These are phyloP conservation scores for Macrosiphum euphorbiae DNA, from an alignment of 2,888 invertebrate species.

Conservation along the genomic window DNA sequence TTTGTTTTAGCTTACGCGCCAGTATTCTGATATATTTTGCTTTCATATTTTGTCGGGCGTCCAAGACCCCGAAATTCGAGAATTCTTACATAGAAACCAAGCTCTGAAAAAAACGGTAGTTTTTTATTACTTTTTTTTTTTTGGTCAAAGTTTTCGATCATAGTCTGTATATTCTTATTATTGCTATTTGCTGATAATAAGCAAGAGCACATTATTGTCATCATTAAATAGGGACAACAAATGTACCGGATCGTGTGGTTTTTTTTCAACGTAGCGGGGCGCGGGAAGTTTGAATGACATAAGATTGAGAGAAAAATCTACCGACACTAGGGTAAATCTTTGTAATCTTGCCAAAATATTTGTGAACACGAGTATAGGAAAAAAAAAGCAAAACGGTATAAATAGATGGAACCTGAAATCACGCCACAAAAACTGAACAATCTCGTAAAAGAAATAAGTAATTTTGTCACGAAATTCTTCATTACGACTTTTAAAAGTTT, in stretches of 20 bases:
- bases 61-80: constrained; percentile 14
- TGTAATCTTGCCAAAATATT: constrained; percentile 56
- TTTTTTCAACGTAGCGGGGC: neutral
- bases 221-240: neutral
- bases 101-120: neutral
- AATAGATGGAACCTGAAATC: constrained; percentile 54
- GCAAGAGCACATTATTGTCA: neutral
- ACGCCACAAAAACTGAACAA: constrained; percentile 20
- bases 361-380: constrained; percentile 13
- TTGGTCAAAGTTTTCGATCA: neutral
- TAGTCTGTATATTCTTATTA: neutral
- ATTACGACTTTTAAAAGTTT: neutral
- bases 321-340: constrained; percentile 42
- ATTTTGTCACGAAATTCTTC: neutral
- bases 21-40: neutral
- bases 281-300: constrained; percentile 17
- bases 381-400: constrained; percentile 46
- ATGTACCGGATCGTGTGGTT: neutral
- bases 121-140: neutral
- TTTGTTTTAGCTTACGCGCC: constrained; percentile 17
- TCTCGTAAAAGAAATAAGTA: constrained; percentile 12
- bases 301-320: neutral
- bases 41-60: constrained; percentile 27
- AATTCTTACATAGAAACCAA: neutral
- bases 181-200: neutral